phyloP scores from a whole-genome alignment of 2,797 vertebrate genomes.

The Phataginus tricuspis region DNA sequence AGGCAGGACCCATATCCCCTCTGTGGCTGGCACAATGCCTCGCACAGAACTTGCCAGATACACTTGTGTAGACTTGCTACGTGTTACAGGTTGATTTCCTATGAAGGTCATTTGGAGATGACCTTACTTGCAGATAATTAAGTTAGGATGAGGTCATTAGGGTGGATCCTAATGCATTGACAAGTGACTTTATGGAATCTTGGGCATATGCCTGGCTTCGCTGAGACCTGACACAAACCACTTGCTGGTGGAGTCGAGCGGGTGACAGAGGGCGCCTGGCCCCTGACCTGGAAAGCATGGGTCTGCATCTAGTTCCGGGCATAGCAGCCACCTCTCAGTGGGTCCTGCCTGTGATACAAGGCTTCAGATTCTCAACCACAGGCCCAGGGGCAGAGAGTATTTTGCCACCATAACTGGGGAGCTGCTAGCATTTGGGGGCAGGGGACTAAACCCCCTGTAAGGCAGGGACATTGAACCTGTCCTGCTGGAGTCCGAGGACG shows the following conservation, averaged over 20 bases:
- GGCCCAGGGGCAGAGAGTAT: neutral
- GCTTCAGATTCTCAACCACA: accelerated
- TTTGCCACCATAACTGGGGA: neutral
- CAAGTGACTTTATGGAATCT: neutral
- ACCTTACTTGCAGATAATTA: neutral
- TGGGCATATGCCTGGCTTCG: neutral
- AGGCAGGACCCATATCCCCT: neutral
- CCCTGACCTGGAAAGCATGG: no score
- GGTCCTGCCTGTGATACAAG: neutral
- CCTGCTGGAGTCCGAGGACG: no score
- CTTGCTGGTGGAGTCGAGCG: neutral
- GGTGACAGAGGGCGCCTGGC: neutral
- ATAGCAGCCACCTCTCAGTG: neutral
- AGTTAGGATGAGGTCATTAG: neutral
- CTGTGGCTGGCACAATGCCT: neutral
- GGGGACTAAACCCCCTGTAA: neutral
- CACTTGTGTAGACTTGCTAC: neutral
- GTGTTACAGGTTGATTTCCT: neutral
- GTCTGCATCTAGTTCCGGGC: no score
- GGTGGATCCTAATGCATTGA: neutral
- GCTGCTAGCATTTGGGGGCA: neutral
- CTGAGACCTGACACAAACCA: accelerated
- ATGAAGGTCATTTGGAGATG: neutral
- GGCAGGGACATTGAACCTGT: no score
- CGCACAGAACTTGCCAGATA: neutral